Percentiles rank a stretch among this genome's conserved stretches.
These are phyloP conservation scores for Dufourea novaeangliae DNA, from an alignment of 1,140 invertebrate genomes.

Conservation along the genomic window DNA sequence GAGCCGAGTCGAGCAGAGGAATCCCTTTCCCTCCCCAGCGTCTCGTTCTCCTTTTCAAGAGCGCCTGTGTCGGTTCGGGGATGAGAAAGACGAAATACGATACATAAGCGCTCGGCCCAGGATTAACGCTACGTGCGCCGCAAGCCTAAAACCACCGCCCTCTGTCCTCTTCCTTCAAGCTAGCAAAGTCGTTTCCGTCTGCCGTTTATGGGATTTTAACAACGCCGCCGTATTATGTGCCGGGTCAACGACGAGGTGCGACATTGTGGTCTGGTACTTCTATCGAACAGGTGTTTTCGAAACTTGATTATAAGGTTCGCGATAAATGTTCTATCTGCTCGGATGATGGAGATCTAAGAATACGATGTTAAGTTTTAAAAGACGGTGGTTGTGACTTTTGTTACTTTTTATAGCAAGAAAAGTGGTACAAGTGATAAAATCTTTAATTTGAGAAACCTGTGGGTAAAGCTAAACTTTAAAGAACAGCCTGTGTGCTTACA, in stretches of 20 bases:
- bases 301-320: not conserved
- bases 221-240: conserved; percentile 53
- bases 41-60: conserved; percentile 62
- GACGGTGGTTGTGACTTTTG: no score
- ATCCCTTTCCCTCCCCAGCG: conserved; percentile 47
- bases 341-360: no score
- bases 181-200: conserved; percentile 53
- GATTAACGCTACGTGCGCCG: conserved; percentile 79
- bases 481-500: no score
- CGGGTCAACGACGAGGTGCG: conserved; percentile 29
- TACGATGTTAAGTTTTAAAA: no score
- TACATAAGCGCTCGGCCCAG: conserved; percentile 66
- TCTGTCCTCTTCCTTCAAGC: conserved; percentile 45
- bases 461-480: no score
- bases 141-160: conserved; percentile 72
- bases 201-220: conserved; percentile 74
- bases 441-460: no score
- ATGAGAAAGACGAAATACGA: conserved; percentile 60
- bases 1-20: conserved; percentile 62
- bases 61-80: conserved; percentile 43
- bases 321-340: no score
- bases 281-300: conserved; percentile 55
- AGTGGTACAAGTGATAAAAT: no score
- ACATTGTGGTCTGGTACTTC: conserved; percentile 46
- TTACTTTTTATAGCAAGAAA: no score